Conservation (phyloP, 2,113 vertebrate genomes). For the Myocastor coypus region DNA sequence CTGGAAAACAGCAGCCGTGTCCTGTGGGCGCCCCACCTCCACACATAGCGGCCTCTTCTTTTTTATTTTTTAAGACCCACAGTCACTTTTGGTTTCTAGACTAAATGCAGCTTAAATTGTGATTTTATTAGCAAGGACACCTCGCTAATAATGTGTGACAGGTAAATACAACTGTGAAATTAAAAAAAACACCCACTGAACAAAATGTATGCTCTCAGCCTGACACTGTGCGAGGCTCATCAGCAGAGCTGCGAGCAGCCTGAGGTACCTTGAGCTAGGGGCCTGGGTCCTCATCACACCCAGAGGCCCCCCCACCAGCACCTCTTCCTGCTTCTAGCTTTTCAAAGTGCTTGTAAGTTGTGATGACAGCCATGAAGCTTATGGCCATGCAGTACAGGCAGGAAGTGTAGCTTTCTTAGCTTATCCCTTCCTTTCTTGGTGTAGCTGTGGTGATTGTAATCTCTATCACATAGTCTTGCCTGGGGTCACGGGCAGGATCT, state of each 20-base stretch:
- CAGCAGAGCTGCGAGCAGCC: background rate
- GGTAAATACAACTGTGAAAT: constrained; percentile 26
- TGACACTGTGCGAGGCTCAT: background rate
- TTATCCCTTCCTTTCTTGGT: background rate
- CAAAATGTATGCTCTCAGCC: background rate
- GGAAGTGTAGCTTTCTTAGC: background rate
- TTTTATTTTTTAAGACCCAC: background rate
- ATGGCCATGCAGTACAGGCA: background rate
- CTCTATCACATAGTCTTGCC: background rate
- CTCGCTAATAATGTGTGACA: constrained; percentile 56
- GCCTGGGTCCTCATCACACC: background rate
- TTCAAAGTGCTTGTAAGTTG: background rate
- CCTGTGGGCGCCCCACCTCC: background rate
- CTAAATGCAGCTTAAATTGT: constrained; percentile 54
- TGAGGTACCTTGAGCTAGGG: accelerated
- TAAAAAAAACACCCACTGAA: background rate
- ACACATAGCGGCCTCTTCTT: constrained; percentile 5
- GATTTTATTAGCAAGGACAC: constrained; percentile 48
- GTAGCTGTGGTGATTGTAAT: background rate
- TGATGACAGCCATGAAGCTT: background rate
- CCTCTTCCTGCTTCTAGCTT: background rate
- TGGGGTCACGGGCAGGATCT: background rate
- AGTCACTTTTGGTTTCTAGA: constrained; percentile 41
- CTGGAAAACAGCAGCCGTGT: constrained; percentile 50
- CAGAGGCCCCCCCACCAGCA: background rate